These are phyloP conservation scores for Urophycis tenuis DNA, from an alignment of 2,797 vertebrate species.

Conservation along the genomic window DNA sequence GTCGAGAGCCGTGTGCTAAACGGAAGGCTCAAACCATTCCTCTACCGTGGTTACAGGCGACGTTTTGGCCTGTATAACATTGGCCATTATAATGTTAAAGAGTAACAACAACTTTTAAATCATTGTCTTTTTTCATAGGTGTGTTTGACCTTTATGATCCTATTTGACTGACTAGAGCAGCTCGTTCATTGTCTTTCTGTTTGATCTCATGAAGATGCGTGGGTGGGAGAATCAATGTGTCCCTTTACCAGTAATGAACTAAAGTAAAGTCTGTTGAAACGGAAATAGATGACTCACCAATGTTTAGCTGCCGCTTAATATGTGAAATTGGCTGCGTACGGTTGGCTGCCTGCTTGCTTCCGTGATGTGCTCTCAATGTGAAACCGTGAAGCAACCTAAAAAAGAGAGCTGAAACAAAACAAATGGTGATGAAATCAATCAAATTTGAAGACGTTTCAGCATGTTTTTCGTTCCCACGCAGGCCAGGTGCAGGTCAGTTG, in stretches of 20 bases:
- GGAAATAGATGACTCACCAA: slow-evolving; percentile 34
- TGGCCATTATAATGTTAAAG: not conserved
- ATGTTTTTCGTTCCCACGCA: slow-evolving; percentile 17
- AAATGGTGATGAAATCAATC: slow-evolving; percentile 5
- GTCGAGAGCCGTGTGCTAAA: slow-evolving; percentile 10
- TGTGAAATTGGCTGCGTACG: not conserved
- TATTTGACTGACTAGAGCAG: no score
- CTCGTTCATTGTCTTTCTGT: slow-evolving; percentile 1
- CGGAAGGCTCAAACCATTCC: slow-evolving; percentile 7
- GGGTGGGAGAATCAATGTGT: slow-evolving; percentile 12
- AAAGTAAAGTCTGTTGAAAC: slow-evolving; percentile 7
- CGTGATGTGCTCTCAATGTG: not conserved
- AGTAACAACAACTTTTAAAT: not conserved
- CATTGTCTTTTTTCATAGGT: no score
- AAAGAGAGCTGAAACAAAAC: slow-evolving; percentile 5
- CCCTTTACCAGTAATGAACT: slow-evolving; percentile 19
- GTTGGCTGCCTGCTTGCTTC: not conserved
- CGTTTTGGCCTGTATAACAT: not conserved
- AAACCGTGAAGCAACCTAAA: not conserved
- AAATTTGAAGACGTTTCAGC: not conserved
- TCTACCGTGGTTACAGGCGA: not conserved
- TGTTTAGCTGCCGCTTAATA: slow-evolving; percentile 14
- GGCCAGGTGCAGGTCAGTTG: not conserved
- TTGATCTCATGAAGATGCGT: slow-evolving; percentile 15
- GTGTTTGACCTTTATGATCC: no score